These are phyloP conservation scores for Sussaba pulchella DNA, from an alignment of 2,888 invertebrate species.

Conservation along the genomic window DNA sequence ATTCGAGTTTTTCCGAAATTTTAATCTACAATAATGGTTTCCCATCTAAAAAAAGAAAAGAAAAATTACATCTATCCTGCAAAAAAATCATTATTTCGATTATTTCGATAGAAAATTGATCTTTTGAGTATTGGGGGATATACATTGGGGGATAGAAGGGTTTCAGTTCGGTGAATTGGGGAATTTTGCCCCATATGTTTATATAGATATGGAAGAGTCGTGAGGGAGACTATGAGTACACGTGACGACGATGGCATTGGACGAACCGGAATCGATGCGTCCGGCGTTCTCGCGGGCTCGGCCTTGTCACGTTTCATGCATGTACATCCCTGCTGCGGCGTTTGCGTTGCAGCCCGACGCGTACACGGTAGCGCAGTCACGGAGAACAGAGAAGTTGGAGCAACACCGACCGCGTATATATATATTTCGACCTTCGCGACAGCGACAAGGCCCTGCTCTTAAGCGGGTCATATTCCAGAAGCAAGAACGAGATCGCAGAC, in stretches of 20 bases:
- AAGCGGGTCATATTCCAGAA: slow-evolving; percentile 63
- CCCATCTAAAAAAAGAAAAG: too few species aligned
- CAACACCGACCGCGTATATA: slow-evolving; percentile 36
- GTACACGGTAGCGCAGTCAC: not conserved
- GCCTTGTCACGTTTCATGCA: slow-evolving; percentile 47
- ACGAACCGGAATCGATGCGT: slow-evolving; percentile 60
- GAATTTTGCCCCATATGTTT: too few species aligned
- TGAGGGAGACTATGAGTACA: slow-evolving; percentile 11
- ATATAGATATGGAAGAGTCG: too few species aligned
- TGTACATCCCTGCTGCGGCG: not conserved
- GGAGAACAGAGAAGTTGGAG: slow-evolving; percentile 2
- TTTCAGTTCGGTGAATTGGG: too few species aligned
- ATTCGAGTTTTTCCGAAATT: too few species aligned
- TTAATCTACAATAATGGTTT: too few species aligned
- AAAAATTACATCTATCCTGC: too few species aligned
- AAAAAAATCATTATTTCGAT: too few species aligned
- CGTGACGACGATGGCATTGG: slow-evolving; percentile 37
- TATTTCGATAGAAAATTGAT: too few species aligned
- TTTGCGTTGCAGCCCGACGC: slow-evolving; percentile 25
- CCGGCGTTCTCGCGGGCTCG: slow-evolving; percentile 42
- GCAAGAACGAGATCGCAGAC: slow-evolving; percentile 16
- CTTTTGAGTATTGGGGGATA: too few species aligned
- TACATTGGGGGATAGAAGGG: too few species aligned
- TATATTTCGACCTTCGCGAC: slow-evolving; percentile 59
- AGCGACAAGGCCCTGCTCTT: slow-evolving; percentile 52